Evolutionary conservation across 2,113 vertebrate genomes (phyloP), one percentile per base, ranked within the genome.

Genomic region (Ceyx cyanopectus): DNA sequence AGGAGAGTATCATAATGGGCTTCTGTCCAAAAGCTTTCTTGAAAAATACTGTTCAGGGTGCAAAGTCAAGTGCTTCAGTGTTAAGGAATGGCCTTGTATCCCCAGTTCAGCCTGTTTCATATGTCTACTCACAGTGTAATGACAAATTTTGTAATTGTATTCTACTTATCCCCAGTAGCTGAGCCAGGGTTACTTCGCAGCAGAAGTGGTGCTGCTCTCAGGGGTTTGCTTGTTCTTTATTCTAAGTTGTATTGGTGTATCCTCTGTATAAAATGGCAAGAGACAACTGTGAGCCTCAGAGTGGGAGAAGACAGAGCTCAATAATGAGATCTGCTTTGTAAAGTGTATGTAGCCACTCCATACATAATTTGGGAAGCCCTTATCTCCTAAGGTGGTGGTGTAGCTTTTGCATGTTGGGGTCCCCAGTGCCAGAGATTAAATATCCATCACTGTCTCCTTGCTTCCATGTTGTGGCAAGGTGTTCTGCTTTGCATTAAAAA

Each of bases 401-500:
- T 92, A 84, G 46, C 79, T 37, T 77, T 82, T 89, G 46, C 3
- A 0, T 40, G 62, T 32, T 73, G 54, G 18, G 17, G 37, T 82
- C 75, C 60, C 61, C 41, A 66, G 22, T 73, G 72, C 58, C 61
- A 56, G 65, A 67, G 85, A 63, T 82, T 80, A 82, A 92, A 85
- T 95, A 85, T 82, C 79, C 63, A 40, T 92, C 40, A 19, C 60
- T n/a, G 60, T 48, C 27, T 51, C 40, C 60, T 87, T 77, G 81
- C 70, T 94, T 46, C 48, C 26, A 9, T 73, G 43, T 77, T 92
- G 51, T 89, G 89, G 81, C 85, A 82, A 69, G 85, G 75, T 85
- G 46, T 82, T 87, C 81, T 94, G 79, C 63, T 85, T 87, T 72
- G 56, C 68, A 80, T 96, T 95, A 92, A 95, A 82, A 87, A 91